These are phyloP conservation scores for Trachymyrmex septentrionalis DNA, from an alignment of 1,140 invertebrate genomes.

Conservation along the genomic window DNA sequence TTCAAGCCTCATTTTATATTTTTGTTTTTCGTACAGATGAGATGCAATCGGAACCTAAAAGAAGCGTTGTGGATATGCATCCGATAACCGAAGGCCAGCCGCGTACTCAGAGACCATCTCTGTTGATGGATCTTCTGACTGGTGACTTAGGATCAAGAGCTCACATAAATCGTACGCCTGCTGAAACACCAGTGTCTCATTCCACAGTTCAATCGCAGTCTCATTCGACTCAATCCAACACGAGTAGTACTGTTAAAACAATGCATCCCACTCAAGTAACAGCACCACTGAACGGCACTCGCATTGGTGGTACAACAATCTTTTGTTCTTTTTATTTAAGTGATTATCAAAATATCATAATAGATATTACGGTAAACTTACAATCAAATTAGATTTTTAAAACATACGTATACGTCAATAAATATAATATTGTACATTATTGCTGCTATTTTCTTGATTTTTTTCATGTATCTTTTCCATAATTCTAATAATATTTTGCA, in stretches of 20 bases:
- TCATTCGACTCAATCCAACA: conserved; percentile 80
- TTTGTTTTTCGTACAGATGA: too few relatives aligned
- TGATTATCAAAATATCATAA: background rate
- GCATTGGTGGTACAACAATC: conserved; percentile 67
- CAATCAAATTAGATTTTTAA: too few relatives aligned
- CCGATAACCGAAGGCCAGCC: conserved; percentile 79
- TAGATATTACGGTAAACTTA: background rate
- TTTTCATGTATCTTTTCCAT: background rate
- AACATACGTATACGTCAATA: background rate
- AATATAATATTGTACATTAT: conserved; percentile 1
- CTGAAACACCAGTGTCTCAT: conserved; percentile 82
- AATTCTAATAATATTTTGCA: background rate
- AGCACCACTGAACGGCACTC: conserved; percentile 64
- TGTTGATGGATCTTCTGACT: conserved; percentile 84
- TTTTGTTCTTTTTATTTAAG: background rate
- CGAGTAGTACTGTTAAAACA: conserved; percentile 79
- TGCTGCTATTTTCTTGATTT: background rate
- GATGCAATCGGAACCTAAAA: conserved; percentile 83
- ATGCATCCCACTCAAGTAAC: conserved; percentile 79
- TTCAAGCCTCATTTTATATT: too few relatives aligned
- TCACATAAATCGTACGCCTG: conserved; percentile 82
- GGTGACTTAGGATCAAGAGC: conserved; percentile 83
- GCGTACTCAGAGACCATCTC: conserved; percentile 83
- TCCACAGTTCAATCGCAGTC: conserved; percentile 76
- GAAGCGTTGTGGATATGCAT: conserved; percentile 84